phyloP scores from a whole-genome alignment of 1,140 invertebrate genomes.

The Grapholita molesta region DNA sequence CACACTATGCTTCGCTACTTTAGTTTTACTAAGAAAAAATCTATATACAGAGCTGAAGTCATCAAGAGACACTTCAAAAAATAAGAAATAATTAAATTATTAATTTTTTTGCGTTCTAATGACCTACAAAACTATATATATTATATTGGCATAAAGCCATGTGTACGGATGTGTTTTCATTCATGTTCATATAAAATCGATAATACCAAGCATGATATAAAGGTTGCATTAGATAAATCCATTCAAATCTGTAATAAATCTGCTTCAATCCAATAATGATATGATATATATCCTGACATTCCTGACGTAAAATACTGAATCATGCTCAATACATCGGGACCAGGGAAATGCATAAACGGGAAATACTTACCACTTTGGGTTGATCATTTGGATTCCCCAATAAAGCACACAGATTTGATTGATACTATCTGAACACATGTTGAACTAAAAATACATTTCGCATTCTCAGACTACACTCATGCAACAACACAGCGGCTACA shows the following conservation, averaged over 20 bases:
- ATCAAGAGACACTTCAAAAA: too few relatives aligned
- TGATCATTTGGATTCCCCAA: not conserved
- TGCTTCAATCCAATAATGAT: conserved; percentile 6
- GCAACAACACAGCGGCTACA: conserved; percentile 31
- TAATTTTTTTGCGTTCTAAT: not conserved
- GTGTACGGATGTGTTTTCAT: not conserved
- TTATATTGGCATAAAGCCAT: not conserved
- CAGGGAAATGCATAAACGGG: conserved; percentile 1
- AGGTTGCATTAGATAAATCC: conserved; percentile 11
- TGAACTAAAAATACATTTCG: conserved; percentile 7
- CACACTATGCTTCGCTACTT: too few relatives aligned
- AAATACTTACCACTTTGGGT: not conserved
- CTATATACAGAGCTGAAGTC: too few relatives aligned
- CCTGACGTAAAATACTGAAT: conserved; percentile 12
- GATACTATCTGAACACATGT: not conserved
- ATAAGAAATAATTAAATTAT: too few relatives aligned
- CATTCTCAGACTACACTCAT: conserved; percentile 31
- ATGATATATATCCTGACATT: conserved; percentile 6
- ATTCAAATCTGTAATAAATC: conserved; percentile 15
- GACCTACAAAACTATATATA: not conserved
- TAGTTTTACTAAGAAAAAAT: too few relatives aligned
- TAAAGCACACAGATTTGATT: not conserved
- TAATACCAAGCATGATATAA: not conserved
- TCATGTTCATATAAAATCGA: conserved; percentile 8
- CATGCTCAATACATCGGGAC: not conserved